A percentile compares a stretch with the other conserved stretches of the same genome.
Evolutionary conservation across 1,140 invertebrate genomes (phyloP).

Genomic region (Heliconius congener): DNA sequence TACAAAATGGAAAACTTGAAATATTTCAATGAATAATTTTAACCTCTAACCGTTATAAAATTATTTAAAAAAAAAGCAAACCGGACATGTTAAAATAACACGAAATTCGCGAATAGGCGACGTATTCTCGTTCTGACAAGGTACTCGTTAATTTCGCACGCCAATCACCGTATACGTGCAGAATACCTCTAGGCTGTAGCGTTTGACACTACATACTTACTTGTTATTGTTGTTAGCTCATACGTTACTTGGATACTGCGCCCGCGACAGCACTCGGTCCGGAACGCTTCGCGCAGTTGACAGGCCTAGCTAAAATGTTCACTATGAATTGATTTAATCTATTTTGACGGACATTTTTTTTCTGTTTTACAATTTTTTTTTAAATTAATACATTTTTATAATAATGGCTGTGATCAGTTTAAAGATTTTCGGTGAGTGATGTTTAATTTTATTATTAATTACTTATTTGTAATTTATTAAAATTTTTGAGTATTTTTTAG

Average conservation of each 20-base stretch:
- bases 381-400: background rate
- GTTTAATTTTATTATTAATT: conserved; percentile 22
- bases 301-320: conserved; percentile 28
- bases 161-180: conserved; percentile 25
- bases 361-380: background rate
- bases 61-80: background rate
- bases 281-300: conserved; percentile 22
- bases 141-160: conserved; percentile 19
- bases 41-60: background rate
- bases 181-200: conserved; percentile 11
- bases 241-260: conserved; percentile 13
- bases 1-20: too few relatives aligned
- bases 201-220: background rate
- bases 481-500: background rate
- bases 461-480: background rate
- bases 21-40: background rate
- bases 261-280: conserved; percentile 21
- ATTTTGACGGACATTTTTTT: background rate
- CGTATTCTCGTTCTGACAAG: background rate
- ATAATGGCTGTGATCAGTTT: conserved; percentile 63
- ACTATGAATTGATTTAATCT: conserved; percentile 32
- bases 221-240: conserved; percentile 18
- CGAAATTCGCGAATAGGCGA: background rate
- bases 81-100: background rate
- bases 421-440: conserved; percentile 60